Evolutionary conservation across 2,797 vertebrate species (phyloP).

Genomic region (Miichthys miiuy): DNA sequence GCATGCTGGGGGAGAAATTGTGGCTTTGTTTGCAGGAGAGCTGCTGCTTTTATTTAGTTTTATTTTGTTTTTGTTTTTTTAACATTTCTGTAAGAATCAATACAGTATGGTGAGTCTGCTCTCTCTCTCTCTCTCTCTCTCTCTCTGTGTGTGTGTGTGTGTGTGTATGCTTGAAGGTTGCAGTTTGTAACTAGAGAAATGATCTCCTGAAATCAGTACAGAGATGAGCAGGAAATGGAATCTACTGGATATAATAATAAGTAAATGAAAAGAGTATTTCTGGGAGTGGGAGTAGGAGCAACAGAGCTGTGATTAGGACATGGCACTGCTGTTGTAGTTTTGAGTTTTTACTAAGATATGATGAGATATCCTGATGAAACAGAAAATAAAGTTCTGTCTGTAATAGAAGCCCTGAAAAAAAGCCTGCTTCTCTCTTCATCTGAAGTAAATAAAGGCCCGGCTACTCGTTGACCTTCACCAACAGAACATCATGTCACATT

Average conservation of each 20-base stretch:
- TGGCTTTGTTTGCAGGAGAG: neutral
- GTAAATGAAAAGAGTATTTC: neutral
- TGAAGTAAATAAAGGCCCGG: neutral
- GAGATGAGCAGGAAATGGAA: neutral
- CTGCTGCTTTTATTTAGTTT: conserved; percentile 2
- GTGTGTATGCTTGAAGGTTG: neutral
- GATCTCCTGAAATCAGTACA: neutral
- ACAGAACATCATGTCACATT: no score
- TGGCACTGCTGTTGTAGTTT: neutral
- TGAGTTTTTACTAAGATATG: neutral
- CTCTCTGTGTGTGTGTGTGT: neutral
- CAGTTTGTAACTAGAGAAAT: neutral
- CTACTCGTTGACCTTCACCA: no score
- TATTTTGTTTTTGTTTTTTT: neutral
- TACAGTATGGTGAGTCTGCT: neutral
- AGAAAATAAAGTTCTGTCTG: neutral
- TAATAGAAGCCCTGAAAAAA: neutral
- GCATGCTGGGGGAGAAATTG: neutral
- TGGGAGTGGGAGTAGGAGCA: neutral
- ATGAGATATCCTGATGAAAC: no score
- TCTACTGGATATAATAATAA: neutral
- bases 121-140: no score
- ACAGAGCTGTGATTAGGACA: neutral
- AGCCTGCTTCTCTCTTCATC: neutral
- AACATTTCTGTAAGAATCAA: neutral